Evolutionary conservation across 2,113 vertebrate species (phyloP).

Genomic region (Nothocercus nigrocapillus): DNA sequence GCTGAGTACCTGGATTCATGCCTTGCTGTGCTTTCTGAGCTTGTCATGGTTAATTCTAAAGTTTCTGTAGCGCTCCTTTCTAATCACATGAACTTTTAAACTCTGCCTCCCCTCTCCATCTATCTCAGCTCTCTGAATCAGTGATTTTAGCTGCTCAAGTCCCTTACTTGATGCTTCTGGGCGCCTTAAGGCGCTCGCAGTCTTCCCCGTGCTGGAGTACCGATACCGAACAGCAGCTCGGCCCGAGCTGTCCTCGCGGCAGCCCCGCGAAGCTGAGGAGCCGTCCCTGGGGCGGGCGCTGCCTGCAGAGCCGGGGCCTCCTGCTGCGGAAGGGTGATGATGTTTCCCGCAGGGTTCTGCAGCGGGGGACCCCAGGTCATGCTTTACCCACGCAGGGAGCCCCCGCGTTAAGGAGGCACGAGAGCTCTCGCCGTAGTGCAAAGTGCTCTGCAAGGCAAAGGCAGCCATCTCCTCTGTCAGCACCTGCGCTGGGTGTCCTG

Average conservation of each 20-base stretch:
- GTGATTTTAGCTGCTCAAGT: neutral
- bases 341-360: too few relatives aligned
- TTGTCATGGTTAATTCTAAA: neutral
- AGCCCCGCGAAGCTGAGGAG: neutral
- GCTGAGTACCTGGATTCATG: fast-evolving
- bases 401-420: neutral
- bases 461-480: neutral
- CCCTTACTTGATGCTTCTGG: neutral
- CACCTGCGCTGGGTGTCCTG: neutral
- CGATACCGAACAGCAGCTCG: neutral
- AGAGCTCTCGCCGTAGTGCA: fast-evolving
- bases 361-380: fast-evolving
- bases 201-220: neutral
- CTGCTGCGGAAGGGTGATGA: fast-evolving
- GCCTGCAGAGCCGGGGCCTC: neutral
- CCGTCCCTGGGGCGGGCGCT: neutral
- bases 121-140: neutral
- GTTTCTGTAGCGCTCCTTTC: neutral
- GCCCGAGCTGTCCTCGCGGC: neutral
- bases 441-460: neutral
- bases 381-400: neutral
- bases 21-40: neutral
- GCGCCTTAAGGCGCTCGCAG: neutral
- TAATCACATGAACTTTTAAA: neutral
- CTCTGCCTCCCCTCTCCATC: fast-evolving